Percentiles rank a stretch among this genome's conserved stretches.
Conservation (phyloP, 92 coral and sea anemone species). For the Micromussa lordhowensis region DNA sequence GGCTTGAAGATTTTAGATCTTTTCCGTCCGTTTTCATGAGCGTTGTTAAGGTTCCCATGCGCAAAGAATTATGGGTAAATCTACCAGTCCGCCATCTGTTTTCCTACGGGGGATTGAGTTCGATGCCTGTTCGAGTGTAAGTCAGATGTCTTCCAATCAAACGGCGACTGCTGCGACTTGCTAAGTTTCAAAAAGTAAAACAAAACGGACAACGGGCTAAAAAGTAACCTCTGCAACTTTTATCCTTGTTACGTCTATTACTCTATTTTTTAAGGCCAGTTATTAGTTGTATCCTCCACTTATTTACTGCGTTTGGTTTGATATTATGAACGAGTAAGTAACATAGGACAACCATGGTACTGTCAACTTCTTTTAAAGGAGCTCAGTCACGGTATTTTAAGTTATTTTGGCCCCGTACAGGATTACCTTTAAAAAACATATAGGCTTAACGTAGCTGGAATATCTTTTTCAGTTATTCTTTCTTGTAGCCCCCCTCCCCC, state of each 20-base stretch:
- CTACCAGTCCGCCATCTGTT: no score
- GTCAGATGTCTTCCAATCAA: background rate
- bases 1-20: no score
- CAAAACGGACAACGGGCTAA: background rate
- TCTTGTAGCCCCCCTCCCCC: no score
- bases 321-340: background rate
- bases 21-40: no score
- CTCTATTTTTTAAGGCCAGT: background rate
- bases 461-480: no score
- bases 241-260: background rate
- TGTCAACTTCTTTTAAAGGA: no score
- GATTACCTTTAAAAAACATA: no score
- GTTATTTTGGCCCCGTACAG: no score
- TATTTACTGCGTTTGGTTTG: background rate
- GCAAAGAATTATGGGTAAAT: no score
- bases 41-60: no score
- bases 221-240: background rate
- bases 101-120: background rate
- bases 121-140: background rate
- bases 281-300: background rate
- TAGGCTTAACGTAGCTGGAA: no score
- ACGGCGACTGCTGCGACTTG: background rate
- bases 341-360: background rate
- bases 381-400: no score
- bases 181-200: background rate